Evolutionary conservation across 2,888 invertebrate species (phyloP).

Genomic region (Rotaria socialis): DNA sequence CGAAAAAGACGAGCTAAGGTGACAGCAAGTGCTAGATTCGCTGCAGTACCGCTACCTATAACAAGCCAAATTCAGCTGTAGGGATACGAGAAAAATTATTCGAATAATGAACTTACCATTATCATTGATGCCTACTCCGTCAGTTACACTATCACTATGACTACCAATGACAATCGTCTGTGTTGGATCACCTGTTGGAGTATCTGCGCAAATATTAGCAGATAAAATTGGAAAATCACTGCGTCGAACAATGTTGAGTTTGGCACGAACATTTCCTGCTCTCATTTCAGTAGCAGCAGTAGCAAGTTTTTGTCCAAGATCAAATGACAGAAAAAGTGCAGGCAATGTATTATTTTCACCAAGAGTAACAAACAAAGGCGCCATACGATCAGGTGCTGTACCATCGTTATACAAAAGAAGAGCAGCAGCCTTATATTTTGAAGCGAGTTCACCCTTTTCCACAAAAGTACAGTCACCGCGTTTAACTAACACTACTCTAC

Average conservation of each 20-base stretch:
- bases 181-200: background rate
- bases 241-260: background rate
- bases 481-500: background rate
- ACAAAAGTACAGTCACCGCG: background rate
- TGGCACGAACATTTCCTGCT: background rate
- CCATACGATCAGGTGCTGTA: background rate
- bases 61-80: background rate
- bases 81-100: background rate
- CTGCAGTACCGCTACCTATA: background rate
- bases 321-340: background rate
- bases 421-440: background rate
- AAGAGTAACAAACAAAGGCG: background rate
- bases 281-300: background rate
- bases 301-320: background rate
- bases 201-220: background rate
- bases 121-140: background rate
- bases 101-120: background rate
- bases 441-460: background rate
- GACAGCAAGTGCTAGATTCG: background rate
- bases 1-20: background rate
- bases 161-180: background rate
- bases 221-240: background rate
- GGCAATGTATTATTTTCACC: background rate
- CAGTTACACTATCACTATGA: background rate
- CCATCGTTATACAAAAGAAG: background rate